Base-by-base conservation (phyloP, 1,140 invertebrate species). In the Subanguina moxae region DNA sequence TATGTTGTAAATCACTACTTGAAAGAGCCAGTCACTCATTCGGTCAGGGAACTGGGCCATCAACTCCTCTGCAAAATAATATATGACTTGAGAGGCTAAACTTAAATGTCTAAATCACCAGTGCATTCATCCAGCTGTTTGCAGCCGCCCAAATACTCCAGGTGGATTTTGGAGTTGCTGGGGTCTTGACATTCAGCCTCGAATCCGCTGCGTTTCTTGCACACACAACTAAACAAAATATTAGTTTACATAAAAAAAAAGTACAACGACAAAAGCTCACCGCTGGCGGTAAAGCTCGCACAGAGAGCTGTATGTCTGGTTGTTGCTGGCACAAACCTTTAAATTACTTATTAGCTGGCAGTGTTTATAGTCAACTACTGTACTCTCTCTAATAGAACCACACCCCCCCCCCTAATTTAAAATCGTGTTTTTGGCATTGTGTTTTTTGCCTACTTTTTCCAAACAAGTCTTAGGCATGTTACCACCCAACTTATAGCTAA, bases 11-110 rank as follows among this genome's bases (percentile, higher is more conserved):
- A n/a, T n/a, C n/a, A n/a, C n/a, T n/a, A 94, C 90, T 86, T 93
- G 93, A 86, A 93, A 95, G 8, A 95, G 87, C 93, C 93, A 95
- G 78, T 95, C 93, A 48, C 91, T 88, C 92, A 95, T 95, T 75
- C 93, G 87, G 25, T 92, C 72, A 21, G 82, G 82, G 71, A 83
- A 83, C 52, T 84, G 87, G 23, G 87, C 85, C 88, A 94, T 90
- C 83, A 94, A 91, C 67, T 89, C 89, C 42, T 38, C 32, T 38
- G 3, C 3, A 38, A 38, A 38, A 5, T 11, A 3, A 38, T 38
- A 5, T 38, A 5, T 38, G n/a, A n/a, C n/a, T n/a, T n/a, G n/a
- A n/a, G n/a, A 5, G 32, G 32, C 32, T 11, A 11, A 38, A 38
- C 3, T 5, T 38, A 11, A n/a, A 11, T 38, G 32, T 38, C 11